phyloP scores from a whole-genome alignment of 2,888 invertebrate genomes.

The Synergus itoensis region DNA sequence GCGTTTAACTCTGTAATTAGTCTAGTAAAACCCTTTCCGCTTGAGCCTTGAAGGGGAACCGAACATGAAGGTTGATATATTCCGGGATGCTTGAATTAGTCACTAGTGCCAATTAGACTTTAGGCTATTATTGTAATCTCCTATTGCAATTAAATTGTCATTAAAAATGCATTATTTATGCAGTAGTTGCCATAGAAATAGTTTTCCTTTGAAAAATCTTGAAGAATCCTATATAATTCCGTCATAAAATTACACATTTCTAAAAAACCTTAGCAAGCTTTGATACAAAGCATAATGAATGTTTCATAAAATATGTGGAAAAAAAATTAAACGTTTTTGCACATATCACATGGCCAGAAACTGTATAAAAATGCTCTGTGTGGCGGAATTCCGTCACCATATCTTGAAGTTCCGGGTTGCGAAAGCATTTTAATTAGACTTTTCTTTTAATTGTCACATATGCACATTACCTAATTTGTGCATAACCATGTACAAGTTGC shows the following conservation, averaged over 20 bases:
- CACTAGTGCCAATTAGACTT: not conserved
- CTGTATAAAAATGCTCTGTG: not conserved
- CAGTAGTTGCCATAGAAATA: too few species aligned
- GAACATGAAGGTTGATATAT: not conserved
- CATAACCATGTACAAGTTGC: not conserved
- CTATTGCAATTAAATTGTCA: too few species aligned
- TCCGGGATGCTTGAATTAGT: not conserved
- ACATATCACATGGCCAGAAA: not conserved
- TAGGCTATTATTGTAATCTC: not conserved
- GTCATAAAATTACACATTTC: too few species aligned
- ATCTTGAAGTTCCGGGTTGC: not conserved
- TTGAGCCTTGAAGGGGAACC: not conserved
- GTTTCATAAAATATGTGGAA: not conserved
- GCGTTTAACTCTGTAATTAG: not conserved
- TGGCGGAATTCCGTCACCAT: not conserved
- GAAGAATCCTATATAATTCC: too few species aligned
- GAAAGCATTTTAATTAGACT: constrained; percentile 6
- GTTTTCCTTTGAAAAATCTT: too few species aligned
- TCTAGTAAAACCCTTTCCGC: not conserved
- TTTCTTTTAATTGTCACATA: not conserved
- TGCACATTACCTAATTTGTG: not conserved
- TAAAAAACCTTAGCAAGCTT: not conserved
- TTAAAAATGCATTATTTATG: too few species aligned
- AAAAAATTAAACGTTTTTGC: not conserved
- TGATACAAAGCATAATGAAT: not conserved